Percentiles rank a stretch among this genome's conserved stretches.
Evolutionary conservation across 2,113 vertebrate genomes (phyloP).

Genomic region (Aleadryas rufinucha): DNA sequence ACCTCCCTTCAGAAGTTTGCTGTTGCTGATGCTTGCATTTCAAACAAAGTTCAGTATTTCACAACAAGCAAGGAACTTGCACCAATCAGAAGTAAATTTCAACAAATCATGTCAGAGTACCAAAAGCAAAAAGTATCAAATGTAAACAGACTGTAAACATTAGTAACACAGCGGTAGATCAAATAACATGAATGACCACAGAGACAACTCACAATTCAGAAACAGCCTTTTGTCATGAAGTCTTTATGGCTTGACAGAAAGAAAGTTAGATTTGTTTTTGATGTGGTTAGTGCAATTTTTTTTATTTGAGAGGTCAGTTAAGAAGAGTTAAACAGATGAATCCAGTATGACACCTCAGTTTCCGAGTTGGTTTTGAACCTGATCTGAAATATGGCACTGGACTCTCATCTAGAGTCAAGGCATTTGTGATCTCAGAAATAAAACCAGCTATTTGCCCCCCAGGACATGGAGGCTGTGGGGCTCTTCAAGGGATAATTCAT

Average conservation of each 20-base stretch:
- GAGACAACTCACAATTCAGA: constrained; percentile 3
- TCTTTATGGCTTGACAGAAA: constrained; percentile 56
- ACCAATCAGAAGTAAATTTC: background rate
- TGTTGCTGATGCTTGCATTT: background rate
- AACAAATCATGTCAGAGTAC: background rate
- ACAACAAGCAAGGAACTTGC: background rate
- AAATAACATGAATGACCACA: background rate
- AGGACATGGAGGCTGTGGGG: background rate
- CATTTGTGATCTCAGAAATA: constrained; percentile 19
- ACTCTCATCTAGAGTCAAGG: background rate
- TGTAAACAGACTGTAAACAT: constrained; percentile 29
- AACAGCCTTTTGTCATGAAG: background rate
- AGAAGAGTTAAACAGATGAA: constrained; percentile 43
- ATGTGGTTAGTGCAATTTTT: constrained; percentile 64
- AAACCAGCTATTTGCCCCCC: background rate
- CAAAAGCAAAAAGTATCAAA: constrained; percentile 1
- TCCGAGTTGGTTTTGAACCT: background rate
- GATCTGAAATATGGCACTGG: constrained; percentile 25
- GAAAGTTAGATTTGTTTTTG: constrained; percentile 22
- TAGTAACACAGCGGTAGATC: background rate
- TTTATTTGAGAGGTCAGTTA: constrained; percentile 71
- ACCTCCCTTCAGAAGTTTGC: background rate
- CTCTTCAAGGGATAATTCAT: background rate
- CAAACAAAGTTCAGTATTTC: background rate
- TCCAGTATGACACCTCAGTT: constrained; percentile 39